Percentiles rank a stretch among this genome's conserved stretches.
Evolutionary conservation across 2,113 vertebrate genomes (phyloP).

Genomic region (Xerus inauris): DNA sequence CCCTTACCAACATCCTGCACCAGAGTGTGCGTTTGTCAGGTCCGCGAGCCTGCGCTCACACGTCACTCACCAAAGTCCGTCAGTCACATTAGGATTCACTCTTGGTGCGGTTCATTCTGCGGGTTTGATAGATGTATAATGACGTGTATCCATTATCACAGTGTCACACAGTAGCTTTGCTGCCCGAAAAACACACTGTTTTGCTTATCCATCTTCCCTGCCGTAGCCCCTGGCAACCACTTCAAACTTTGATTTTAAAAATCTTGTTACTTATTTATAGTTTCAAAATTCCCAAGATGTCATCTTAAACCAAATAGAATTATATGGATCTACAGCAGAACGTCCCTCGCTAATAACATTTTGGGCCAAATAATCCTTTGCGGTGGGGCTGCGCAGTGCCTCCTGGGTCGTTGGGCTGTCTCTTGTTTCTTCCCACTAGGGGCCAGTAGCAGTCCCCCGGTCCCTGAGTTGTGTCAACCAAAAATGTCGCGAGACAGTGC

Average conservation of each 20-base stretch:
- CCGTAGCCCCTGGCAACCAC: background rate
- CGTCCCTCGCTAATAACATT: background rate
- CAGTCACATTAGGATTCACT: background rate
- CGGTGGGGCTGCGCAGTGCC: background rate
- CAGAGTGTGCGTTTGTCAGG: too few relatives aligned
- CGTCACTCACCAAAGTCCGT: too few relatives aligned
- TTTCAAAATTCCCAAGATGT: background rate
- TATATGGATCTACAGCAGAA: background rate
- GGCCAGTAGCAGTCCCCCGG: background rate
- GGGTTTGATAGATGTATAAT: background rate
- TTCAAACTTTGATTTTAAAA: slow-evolving; percentile 40
- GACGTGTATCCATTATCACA: too few relatives aligned
- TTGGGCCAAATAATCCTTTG: background rate
- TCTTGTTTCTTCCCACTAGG: background rate
- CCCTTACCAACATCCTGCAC: too few relatives aligned
- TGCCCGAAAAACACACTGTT: background rate
- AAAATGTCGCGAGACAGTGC: background rate
- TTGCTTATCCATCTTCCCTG: background rate
- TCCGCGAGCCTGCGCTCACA: background rate
- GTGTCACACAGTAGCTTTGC: too few relatives aligned
- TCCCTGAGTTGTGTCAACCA: background rate
- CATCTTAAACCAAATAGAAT: background rate
- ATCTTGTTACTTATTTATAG: background rate
- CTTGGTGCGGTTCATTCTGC: background rate
- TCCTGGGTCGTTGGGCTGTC: background rate